Percentiles rank a stretch among this genome's conserved stretches.
Evolutionary conservation across 2,797 vertebrate genomes (phyloP).

Genomic region (Esox lucius): DNA sequence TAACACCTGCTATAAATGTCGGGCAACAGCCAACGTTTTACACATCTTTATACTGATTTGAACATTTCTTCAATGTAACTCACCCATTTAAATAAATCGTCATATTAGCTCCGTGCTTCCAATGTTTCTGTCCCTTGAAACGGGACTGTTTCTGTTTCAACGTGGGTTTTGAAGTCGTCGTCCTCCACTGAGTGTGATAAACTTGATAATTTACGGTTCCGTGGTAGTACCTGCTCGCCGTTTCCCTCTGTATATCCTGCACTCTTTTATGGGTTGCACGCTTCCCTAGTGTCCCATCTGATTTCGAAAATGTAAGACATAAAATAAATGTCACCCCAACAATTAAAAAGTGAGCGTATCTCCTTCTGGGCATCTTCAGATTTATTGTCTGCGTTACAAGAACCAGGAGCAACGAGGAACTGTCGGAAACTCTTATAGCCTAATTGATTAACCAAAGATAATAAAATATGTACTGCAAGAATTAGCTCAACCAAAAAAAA

Average conservation of each 20-base stretch:
- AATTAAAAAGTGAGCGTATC: not conserved
- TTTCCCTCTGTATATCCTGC: not conserved
- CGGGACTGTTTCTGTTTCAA: not conserved
- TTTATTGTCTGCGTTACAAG: not conserved
- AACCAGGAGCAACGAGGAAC: not conserved
- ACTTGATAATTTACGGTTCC: not conserved
- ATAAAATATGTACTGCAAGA: not conserved
- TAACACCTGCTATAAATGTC: not conserved
- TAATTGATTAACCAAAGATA: not conserved
- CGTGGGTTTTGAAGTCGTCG: slow-evolving; percentile 1
- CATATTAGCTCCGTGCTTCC: not conserved
- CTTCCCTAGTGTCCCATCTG: slow-evolving; percentile 7
- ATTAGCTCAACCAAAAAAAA: not conserved
- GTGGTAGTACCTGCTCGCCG: slow-evolving; percentile 5
- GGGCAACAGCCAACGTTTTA: too few species aligned
- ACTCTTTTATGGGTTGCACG: not conserved
- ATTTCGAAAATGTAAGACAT: not conserved
- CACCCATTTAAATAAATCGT: slow-evolving; percentile 2
- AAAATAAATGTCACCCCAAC: not conserved
- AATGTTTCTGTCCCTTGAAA: slow-evolving; percentile 7
- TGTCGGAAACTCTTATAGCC: not conserved
- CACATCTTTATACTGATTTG: not conserved
- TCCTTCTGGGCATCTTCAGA: slow-evolving; percentile 11
- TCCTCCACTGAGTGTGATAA: not conserved
- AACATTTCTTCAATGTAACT: not conserved